Base-by-base conservation (phyloP, 1,140 invertebrate species). In the Drosophila novamexicana region DNA sequence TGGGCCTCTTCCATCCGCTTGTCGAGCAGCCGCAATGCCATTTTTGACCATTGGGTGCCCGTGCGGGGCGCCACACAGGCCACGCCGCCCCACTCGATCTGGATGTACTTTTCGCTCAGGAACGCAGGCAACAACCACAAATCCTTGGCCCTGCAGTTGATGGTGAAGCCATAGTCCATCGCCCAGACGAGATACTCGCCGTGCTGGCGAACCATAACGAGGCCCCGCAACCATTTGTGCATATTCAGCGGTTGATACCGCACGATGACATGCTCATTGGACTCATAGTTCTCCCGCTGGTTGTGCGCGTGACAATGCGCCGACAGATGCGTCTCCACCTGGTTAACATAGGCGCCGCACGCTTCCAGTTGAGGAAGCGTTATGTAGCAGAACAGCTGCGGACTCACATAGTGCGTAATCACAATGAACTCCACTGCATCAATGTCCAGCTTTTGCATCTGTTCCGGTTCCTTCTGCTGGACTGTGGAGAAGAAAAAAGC, bases 401-500 rank as follows among this genome's bases (percentile, higher is more conserved):
- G 83, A 66, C 52, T 88, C 7, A 50, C 40, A 52, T 63, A 77
- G 5, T 71, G 62, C 0, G 83, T 83, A 6, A 88, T 71, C 2
- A 77, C 5, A 22, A 77, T 75, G 1, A n/a, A 6, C 16, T 77
- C 42, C 32, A 4, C 49, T 0, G 39, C 1, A 0, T n/a, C 50
- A 1, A 1, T 37, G 12, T 9, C 36, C 45, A 12, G 3, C 9
- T 29, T 29, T 5, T 1, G n/a, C 39, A 37, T 6, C 52, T 12
- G 7, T 1, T 40, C n/a, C 2, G 36, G 1, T 2, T 39, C 44
- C 34, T 37, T 47, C 7, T 40, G 18, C 36, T 45, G 7, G 4
- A 16, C 67, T 70, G 34, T 29, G 10, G 9, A 14, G 7, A 57
- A 0, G 10, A 12, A 42, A 53, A 36, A 29, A 5, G 22, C 4